These are phyloP conservation scores for Hyalella azteca DNA, from an alignment of 2,888 invertebrate species.

Conservation along the genomic window DNA sequence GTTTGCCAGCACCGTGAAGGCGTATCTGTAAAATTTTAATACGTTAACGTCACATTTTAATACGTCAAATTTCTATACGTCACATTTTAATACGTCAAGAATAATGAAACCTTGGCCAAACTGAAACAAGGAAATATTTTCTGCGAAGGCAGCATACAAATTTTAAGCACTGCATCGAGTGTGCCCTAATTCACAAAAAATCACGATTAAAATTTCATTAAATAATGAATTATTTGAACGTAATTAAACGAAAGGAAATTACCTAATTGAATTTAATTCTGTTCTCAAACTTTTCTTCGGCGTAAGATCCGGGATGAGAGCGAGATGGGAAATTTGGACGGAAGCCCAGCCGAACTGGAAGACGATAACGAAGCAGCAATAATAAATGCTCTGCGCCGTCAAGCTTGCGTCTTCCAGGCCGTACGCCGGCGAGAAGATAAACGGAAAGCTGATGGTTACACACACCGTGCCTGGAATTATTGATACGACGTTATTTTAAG, in stretches of 20 bases:
- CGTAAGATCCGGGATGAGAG: conserved; percentile 84
- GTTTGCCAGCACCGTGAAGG: conserved; percentile 86
- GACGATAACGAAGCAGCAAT: conserved; percentile 76
- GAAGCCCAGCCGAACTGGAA: conserved; percentile 94
- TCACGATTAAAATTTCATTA: neutral
- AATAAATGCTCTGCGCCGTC: conserved; percentile 77
- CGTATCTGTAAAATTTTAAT: conserved; percentile 71
- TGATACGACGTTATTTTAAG: conserved; percentile 54
- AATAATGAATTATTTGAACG: neutral
- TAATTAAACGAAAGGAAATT: conserved; percentile 55
- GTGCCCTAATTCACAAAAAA: no score
- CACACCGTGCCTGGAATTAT: conserved; percentile 72
- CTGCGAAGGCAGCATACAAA: no score
- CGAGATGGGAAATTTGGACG: conserved; percentile 88
- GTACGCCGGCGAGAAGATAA: conserved; percentile 81
- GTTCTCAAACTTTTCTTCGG: conserved; percentile 76
- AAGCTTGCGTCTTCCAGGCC: conserved; percentile 66
- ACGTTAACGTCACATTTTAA: neutral
- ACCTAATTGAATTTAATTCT: conserved; percentile 79
- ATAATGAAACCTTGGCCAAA: no score
- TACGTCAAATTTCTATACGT: neutral
- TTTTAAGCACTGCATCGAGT: no score
- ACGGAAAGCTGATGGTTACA: conserved; percentile 81
- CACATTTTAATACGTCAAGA: no score
- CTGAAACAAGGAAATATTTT: no score